Evolutionary conservation across 2,888 invertebrate species (phyloP).

Genomic region (Synergus gifuensis): DNA sequence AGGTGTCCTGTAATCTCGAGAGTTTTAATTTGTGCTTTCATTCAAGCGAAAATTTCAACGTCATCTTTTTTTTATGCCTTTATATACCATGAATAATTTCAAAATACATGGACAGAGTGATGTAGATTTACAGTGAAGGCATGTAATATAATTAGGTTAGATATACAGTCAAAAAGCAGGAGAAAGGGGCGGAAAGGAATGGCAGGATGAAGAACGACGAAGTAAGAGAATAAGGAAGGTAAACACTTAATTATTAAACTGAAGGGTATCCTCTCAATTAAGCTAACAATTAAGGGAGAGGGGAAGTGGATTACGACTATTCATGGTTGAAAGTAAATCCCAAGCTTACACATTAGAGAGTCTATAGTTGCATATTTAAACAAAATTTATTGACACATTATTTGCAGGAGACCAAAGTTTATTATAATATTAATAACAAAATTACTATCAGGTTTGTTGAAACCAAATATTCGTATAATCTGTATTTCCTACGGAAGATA

Average conservation of each 20-base stretch:
- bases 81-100: constrained; percentile 34
- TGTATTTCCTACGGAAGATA: no score
- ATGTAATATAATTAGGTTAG: constrained; percentile 26
- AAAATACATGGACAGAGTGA: not conserved
- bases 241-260: constrained; percentile 37
- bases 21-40: constrained; percentile 23
- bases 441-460: no score
- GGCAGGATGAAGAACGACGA: constrained; percentile 11
- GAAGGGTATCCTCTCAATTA: constrained; percentile 8
- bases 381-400: not conserved
- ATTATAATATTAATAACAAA: not conserved
- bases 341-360: not conserved
- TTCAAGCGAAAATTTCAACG: constrained; percentile 27
- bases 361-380: not conserved
- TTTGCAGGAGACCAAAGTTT: not conserved
- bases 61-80: constrained; percentile 15
- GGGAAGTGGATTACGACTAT: not conserved
- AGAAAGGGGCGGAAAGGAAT: not conserved
- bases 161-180: constrained; percentile 16
- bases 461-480: no score
- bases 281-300: not conserved
- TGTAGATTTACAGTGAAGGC: constrained; percentile 16
- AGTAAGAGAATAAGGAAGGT: constrained; percentile 11
- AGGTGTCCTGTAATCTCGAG: not conserved
- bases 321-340: not conserved